Percentiles rank a stretch among this genome's conserved stretches.
phyloP scores from a whole-genome alignment of 2,888 invertebrate species.

The Dendrolimus houi region DNA sequence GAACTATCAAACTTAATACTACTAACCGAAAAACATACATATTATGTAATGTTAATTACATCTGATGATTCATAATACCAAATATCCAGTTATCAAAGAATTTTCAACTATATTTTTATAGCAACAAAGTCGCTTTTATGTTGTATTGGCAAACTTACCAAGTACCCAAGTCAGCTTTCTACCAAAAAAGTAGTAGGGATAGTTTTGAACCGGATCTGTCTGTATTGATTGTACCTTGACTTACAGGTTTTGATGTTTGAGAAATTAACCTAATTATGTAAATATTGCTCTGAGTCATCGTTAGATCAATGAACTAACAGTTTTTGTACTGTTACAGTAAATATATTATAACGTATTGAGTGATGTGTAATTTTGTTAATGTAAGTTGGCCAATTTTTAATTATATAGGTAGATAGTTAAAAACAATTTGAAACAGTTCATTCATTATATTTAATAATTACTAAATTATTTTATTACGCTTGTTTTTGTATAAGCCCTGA shows the following conservation, averaged over 20 bases:
- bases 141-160: neutral
- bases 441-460: too few species aligned
- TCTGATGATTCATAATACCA: constrained; percentile 22
- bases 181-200: constrained; percentile 36
- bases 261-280: neutral
- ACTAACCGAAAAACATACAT: constrained; percentile 60
- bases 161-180: constrained; percentile 33
- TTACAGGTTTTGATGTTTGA: constrained; percentile 27
- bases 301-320: neutral
- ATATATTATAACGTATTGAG: too few species aligned
- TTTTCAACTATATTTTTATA: constrained; percentile 4
- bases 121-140: constrained; percentile 9
- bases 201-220: constrained; percentile 34
- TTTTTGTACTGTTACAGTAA: too few species aligned
- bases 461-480: too few species aligned
- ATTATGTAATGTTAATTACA: constrained; percentile 39
- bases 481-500: too few species aligned
- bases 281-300: neutral
- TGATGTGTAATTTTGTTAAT: too few species aligned
- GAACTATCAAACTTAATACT: constrained; percentile 26
- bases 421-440: too few species aligned
- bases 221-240: constrained; percentile 13
- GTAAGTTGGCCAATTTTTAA: too few species aligned
- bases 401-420: too few species aligned
- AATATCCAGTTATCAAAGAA: constrained; percentile 6